These are phyloP conservation scores for Macaria liturata DNA, from an alignment of 2,888 invertebrate species.

Conservation along the genomic window DNA sequence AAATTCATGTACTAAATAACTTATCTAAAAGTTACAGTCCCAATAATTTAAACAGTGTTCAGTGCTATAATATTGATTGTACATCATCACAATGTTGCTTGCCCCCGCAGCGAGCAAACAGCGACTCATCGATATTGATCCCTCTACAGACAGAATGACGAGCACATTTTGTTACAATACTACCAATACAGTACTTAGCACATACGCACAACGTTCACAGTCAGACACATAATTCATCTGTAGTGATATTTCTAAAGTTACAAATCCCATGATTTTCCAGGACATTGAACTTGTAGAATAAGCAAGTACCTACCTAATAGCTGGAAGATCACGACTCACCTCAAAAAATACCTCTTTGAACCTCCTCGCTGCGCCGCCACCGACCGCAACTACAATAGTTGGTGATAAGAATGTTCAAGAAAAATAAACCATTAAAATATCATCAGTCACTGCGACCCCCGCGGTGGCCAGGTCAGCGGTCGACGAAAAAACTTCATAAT, in stretches of 20 bases:
- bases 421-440: slow-evolving; percentile 82
- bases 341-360: slow-evolving; percentile 30
- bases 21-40: no score
- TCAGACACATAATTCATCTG: neutral
- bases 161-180: slow-evolving; percentile 5
- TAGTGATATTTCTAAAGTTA: neutral
- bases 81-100: no score
- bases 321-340: slow-evolving; percentile 10
- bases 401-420: slow-evolving; percentile 78
- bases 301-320: slow-evolving; percentile 12
- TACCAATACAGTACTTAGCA: slow-evolving; percentile 3
- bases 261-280: slow-evolving; percentile 10
- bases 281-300: slow-evolving; percentile 14
- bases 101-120: neutral
- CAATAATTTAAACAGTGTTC: no score
- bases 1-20: no score
- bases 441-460: slow-evolving; percentile 79
- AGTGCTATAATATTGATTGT: no score
- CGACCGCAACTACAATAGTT: slow-evolving; percentile 65
- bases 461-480: slow-evolving; percentile 77
- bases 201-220: neutral
- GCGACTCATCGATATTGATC: slow-evolving; percentile 10
- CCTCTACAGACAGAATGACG: slow-evolving; percentile 9
- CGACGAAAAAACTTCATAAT: slow-evolving; percentile 71
- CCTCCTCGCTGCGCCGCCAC: slow-evolving; percentile 21